phyloP scores from a whole-genome alignment of 2,113 vertebrate genomes.

The Eulemur macaco region DNA sequence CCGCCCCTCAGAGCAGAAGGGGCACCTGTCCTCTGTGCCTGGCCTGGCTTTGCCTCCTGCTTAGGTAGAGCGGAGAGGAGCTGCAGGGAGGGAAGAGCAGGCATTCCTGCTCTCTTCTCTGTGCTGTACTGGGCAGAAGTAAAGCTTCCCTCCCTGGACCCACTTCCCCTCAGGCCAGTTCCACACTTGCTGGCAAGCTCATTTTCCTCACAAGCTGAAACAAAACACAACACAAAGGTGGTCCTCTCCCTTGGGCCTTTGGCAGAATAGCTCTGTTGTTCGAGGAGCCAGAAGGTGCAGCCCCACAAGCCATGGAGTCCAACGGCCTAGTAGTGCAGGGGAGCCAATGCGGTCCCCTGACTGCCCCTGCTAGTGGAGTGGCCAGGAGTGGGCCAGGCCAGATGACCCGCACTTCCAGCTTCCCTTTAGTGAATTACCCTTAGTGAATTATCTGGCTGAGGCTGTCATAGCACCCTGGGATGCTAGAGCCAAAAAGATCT shows the following conservation, averaged over 20 bases:
- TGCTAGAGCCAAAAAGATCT: not conserved
- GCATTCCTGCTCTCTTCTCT: not conserved
- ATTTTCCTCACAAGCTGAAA: conserved; percentile 37
- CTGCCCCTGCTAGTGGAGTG: accelerated
- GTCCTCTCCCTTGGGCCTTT: not conserved
- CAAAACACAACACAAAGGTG: not conserved
- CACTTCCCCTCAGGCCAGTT: conserved; percentile 59
- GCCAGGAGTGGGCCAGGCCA: accelerated
- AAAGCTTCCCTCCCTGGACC: not conserved
- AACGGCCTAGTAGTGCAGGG: not conserved
- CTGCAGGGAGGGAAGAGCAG: not conserved
- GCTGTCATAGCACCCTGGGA: not conserved
- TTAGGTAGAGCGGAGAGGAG: not conserved
- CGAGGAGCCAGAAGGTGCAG: not conserved
- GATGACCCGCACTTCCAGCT: not conserved
- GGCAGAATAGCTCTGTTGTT: not conserved
- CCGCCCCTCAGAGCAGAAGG: not conserved
- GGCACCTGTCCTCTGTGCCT: accelerated
- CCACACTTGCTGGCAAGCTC: conserved; percentile 58
- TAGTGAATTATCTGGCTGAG: no score
- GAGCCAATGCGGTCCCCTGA: accelerated
- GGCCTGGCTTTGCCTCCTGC: not conserved
- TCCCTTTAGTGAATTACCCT: not conserved
- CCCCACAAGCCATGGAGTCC: not conserved
- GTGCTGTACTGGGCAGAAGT: conserved; percentile 10